Conservation (phyloP, 2,797 vertebrate genomes). For the Ataeniobius toweri region DNA sequence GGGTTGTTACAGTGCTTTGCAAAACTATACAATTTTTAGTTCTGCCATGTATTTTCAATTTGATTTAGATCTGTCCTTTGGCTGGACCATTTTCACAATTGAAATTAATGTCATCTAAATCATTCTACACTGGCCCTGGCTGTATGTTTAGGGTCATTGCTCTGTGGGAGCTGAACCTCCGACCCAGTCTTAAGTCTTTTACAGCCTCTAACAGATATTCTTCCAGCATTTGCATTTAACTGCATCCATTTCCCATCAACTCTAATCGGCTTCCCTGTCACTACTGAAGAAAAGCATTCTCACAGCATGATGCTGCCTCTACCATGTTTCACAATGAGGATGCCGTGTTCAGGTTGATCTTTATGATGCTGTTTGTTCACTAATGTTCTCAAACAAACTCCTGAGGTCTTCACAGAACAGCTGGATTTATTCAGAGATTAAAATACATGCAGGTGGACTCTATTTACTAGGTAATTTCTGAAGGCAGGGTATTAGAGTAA, state of each 20-base stretch:
- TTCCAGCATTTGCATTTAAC: background rate
- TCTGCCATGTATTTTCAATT: background rate
- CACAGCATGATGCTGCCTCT: too few species aligned
- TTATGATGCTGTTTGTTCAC: background rate
- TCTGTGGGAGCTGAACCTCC: background rate
- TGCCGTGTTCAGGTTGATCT: background rate
- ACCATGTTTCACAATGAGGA: background rate
- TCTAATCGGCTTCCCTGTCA: too few species aligned
- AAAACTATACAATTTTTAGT: background rate
- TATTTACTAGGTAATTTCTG: background rate
- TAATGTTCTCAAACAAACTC: background rate
- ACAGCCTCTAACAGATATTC: background rate
- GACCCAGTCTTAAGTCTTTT: background rate
- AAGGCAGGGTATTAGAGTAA: background rate
- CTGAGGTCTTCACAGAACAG: background rate
- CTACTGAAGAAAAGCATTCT: too few species aligned
- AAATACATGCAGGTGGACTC: background rate
- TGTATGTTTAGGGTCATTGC: background rate
- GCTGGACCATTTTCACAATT: too few species aligned
- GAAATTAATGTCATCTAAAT: too few species aligned
- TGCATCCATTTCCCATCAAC: background rate
- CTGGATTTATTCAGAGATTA: background rate
- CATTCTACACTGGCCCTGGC: background rate
- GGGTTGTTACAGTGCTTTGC: background rate
- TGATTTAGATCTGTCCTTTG: background rate